Evolutionary conservation across 2,113 vertebrate species (phyloP).

Genomic region (Himantopus leucocephalus): DNA sequence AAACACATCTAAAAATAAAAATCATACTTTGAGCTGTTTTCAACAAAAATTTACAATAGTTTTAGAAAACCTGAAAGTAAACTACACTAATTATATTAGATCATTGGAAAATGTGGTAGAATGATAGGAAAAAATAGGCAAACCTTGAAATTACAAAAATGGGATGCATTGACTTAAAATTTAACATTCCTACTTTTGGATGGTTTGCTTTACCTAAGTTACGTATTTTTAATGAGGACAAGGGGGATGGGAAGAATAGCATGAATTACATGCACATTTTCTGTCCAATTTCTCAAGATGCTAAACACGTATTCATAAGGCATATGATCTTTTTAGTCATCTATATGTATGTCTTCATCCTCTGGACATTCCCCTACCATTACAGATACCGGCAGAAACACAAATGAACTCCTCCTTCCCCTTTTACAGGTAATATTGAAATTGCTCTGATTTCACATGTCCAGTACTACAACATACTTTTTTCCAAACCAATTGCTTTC

Average conservation of each 20-base stretch:
- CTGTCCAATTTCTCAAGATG: not conserved
- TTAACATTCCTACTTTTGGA: not conserved
- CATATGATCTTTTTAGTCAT: not conserved
- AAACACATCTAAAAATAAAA: constrained; percentile 25
- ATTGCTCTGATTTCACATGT: not conserved
- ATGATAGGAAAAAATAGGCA: not conserved
- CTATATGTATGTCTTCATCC: not conserved
- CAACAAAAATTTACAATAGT: not conserved
- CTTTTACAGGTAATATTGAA: not conserved
- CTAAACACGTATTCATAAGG: not conserved
- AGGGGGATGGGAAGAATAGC: not conserved
- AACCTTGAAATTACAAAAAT: not conserved
- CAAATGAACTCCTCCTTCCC: not conserved
- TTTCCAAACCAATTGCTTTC: not conserved
- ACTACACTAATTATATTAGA: not conserved
- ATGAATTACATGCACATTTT: not conserved
- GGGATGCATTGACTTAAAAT: not conserved
- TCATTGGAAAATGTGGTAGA: not conserved
- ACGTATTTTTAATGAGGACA: not conserved
- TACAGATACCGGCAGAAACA: not conserved
- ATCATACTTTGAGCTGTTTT: not conserved
- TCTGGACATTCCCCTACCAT: not conserved
- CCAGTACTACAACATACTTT: not conserved
- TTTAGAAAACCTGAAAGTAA: not conserved
- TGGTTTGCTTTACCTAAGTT: not conserved